Evolutionary conservation across 2,113 vertebrate species (phyloP).

Genomic region (Proteles cristata): DNA sequence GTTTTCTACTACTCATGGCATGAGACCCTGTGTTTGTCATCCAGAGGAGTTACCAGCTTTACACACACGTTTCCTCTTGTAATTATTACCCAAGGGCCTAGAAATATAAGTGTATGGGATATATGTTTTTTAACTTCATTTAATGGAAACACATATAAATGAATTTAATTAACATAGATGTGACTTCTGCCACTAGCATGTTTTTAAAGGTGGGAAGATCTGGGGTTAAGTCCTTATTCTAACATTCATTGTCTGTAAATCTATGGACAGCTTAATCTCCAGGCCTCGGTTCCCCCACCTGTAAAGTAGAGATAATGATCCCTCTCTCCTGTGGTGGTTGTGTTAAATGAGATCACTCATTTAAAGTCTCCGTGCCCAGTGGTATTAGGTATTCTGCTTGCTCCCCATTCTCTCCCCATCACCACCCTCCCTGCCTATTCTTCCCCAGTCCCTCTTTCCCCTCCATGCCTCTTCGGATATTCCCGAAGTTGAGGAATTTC

Average conservation of each 20-base stretch:
- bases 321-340: not conserved
- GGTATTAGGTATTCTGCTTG: not conserved
- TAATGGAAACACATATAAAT: not conserved
- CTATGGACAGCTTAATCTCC: not conserved
- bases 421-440: not conserved
- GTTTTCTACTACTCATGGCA: not conserved
- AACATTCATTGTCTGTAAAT: not conserved
- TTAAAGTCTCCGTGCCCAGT: not conserved
- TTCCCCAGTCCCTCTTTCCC: not conserved
- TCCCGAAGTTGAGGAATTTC: not conserved
- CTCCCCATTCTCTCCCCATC: accelerated
- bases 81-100: not conserved
- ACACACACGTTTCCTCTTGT: not conserved
- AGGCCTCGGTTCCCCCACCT: not conserved
- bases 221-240: not conserved
- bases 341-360: not conserved
- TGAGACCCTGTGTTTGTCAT: not conserved
- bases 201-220: not conserved
- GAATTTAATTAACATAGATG: not conserved
- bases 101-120: not conserved
- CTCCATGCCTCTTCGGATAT: not conserved
- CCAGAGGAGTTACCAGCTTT: not conserved
- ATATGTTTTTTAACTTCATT: not conserved
- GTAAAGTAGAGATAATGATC: not conserved
- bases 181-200: not conserved